These are phyloP conservation scores for Struthio camelus DNA, from an alignment of 2,113 vertebrate genomes.

Conservation along the genomic window DNA sequence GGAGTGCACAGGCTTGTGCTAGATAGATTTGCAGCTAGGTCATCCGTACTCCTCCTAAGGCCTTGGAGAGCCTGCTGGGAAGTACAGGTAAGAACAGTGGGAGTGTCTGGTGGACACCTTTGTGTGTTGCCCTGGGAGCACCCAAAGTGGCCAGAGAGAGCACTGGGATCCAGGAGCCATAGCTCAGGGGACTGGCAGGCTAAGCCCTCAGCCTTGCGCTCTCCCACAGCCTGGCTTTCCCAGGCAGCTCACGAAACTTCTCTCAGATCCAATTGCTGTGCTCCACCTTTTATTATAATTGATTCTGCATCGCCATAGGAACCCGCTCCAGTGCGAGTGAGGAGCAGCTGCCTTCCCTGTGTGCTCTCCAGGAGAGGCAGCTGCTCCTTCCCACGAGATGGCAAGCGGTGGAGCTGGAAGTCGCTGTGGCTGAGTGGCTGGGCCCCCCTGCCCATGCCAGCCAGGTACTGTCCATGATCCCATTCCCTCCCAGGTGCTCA, in stretches of 20 bases:
- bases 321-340: conserved; percentile 17
- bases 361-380: background rate
- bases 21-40: background rate
- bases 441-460: background rate
- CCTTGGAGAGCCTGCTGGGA: background rate
- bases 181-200: background rate
- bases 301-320: conserved; percentile 68
- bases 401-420: background rate
- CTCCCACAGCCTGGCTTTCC: background rate
- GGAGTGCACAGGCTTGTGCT: background rate
- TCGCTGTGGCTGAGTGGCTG: background rate
- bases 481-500: background rate
- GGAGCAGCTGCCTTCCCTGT: background rate
- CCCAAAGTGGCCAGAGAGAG: too few relatives aligned
- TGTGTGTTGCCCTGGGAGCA: background rate
- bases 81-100: background rate
- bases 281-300: conserved; percentile 63
- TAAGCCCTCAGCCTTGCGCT: background rate
- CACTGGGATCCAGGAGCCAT: fast-evolving
- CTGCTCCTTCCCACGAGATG: background rate
- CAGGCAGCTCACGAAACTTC: conserved; percentile 38
- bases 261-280: background rate
- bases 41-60: too few relatives aligned
- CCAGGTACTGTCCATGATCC: background rate
- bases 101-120: too few relatives aligned